phyloP scores from a whole-genome alignment of 1,140 invertebrate species.

The Leptopilina clavipes region DNA sequence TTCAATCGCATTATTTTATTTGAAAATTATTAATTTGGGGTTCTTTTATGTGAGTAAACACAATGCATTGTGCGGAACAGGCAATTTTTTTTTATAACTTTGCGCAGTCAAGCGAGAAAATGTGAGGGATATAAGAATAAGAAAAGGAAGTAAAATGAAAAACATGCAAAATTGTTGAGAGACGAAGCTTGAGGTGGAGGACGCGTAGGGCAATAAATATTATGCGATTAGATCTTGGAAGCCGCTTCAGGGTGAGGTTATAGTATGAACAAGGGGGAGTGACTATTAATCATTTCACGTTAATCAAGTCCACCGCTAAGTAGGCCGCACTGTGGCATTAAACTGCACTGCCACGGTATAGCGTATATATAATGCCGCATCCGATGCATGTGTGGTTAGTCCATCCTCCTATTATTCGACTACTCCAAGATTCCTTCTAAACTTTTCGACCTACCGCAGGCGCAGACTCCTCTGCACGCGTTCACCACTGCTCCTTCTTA shows the following conservation, averaged over 20 bases:
- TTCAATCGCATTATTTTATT: too few species aligned
- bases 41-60: too few species aligned
- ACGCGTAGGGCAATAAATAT: constrained; percentile 69
- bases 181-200: constrained; percentile 53
- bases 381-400: constrained; percentile 51
- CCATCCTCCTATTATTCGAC: constrained; percentile 58
- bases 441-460: constrained; percentile 63
- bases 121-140: constrained; percentile 32
- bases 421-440: constrained; percentile 41
- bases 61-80: too few species aligned
- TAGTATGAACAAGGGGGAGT: constrained; percentile 59
- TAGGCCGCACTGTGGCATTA: constrained; percentile 67
- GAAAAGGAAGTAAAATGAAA: constrained; percentile 40
- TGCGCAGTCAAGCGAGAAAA: constrained; percentile 45
- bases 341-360: constrained; percentile 56
- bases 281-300: constrained; percentile 70
- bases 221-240: constrained; percentile 69
- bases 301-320: constrained; percentile 69
- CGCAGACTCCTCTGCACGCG: constrained; percentile 46
- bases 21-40: too few species aligned
- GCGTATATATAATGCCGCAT: constrained; percentile 37
- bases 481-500: constrained; percentile 47
- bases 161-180: constrained; percentile 41
- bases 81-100: background rate
- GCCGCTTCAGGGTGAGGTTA: constrained; percentile 54